Conservation (phyloP, 2,113 vertebrate species). For the Thamnophis sirtalis region DNA sequence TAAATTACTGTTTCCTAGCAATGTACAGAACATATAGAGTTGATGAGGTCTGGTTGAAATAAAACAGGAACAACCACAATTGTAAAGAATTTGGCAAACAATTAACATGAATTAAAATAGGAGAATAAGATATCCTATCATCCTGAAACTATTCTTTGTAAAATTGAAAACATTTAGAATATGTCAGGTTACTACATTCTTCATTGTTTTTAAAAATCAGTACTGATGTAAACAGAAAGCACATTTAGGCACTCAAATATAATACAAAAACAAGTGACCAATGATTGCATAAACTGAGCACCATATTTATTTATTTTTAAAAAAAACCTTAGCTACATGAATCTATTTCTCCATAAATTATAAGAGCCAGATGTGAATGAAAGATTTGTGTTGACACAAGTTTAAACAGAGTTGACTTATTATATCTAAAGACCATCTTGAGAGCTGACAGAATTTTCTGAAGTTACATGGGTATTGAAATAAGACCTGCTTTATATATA, state of each 20-base stretch:
- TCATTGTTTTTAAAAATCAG: not conserved
- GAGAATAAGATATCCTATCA: not conserved
- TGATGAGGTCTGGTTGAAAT: not conserved
- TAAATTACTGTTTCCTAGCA: not conserved
- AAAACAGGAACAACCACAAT: not conserved
- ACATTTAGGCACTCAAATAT: not conserved
- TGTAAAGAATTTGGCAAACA: not conserved
- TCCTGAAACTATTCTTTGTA: not conserved
- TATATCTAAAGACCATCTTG: not conserved
- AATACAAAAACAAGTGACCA: not conserved
- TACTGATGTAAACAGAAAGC: not conserved
- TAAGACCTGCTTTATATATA: not conserved
- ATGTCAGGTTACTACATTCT: not conserved
- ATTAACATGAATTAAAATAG: not conserved
- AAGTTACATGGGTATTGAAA: not conserved
- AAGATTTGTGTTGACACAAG: not conserved
- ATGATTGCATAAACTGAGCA: not conserved
- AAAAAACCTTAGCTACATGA: constrained; percentile 27
- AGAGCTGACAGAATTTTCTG: not conserved
- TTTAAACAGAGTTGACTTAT: not conserved
- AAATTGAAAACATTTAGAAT: not conserved
- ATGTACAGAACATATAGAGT: not conserved
- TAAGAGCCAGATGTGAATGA: constrained; percentile 17
- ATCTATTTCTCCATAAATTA: constrained; percentile 46
- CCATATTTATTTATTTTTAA: not conserved